phyloP scores from a whole-genome alignment of 2,113 vertebrate genomes.

The Phaethon lepturus region DNA sequence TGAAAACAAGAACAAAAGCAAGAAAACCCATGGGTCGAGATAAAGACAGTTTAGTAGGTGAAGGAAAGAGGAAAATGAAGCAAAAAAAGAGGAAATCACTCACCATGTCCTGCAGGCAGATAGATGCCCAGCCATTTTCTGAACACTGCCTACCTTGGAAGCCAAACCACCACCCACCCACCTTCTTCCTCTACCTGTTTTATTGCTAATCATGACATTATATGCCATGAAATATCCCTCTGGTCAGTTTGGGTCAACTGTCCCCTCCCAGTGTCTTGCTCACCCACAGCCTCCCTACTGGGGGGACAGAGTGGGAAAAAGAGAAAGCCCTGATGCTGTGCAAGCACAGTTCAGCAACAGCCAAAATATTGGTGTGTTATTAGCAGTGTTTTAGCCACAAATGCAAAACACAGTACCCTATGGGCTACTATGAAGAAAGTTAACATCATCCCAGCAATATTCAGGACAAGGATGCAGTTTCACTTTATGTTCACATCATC shows the following conservation, averaged over 20 bases:
- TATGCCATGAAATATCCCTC: neutral
- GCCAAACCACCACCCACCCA: rapidly evolving
- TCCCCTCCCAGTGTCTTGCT: neutral
- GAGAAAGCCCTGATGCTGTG: neutral
- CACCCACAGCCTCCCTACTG: neutral
- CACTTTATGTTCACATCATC: neutral
- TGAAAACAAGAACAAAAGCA: neutral
- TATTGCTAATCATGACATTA: neutral
- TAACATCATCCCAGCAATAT: neutral
- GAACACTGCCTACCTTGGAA: neutral
- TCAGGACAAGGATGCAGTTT: neutral
- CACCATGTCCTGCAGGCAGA: neutral
- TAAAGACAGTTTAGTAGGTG: neutral
- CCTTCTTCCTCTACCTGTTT: neutral
- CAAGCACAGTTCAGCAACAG: rapidly evolving
- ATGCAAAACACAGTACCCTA: neutral
- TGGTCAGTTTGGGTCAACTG: neutral
- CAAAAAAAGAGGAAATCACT: neutral
- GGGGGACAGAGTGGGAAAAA: neutral
- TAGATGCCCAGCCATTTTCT: neutral
- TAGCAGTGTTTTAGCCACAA: neutral
- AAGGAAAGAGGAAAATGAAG: neutral
- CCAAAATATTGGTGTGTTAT: neutral
- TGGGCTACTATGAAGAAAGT: neutral
- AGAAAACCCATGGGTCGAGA: neutral